phyloP scores from a whole-genome alignment of 2,113 vertebrate species.

The Heloderma charlesbogerti region DNA sequence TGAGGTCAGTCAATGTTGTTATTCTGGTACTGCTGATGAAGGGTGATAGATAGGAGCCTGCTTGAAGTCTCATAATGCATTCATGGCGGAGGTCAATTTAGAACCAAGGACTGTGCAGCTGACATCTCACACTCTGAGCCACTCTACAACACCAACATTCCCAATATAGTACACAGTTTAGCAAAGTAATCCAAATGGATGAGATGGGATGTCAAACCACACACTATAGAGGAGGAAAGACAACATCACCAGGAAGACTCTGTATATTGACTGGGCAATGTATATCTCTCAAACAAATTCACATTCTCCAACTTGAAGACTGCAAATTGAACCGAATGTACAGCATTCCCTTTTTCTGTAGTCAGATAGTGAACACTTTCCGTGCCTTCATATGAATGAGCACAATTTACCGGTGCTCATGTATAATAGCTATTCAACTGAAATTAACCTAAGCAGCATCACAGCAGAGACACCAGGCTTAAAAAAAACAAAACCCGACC shows the following conservation, averaged over 20 bases:
- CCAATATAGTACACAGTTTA: background rate
- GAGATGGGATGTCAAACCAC: background rate
- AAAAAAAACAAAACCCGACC: background rate
- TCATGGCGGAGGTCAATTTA: background rate
- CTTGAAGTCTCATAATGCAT: background rate
- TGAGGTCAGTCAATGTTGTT: background rate
- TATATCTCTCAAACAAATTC: background rate
- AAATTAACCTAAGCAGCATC: background rate
- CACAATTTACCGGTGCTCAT: background rate
- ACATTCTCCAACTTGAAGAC: background rate
- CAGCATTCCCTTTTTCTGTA: background rate
- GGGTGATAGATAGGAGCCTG: too few species aligned
- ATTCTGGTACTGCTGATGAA: background rate
- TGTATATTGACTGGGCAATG: background rate
- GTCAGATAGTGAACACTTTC: background rate
- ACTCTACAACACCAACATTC: background rate
- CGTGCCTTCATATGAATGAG: background rate
- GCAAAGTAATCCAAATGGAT: background rate
- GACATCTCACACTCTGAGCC: background rate
- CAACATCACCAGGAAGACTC: background rate
- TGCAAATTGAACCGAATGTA: background rate
- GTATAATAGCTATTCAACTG: background rate
- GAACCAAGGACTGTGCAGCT: background rate
- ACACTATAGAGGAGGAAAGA: background rate
- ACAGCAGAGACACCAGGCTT: background rate